Base-by-base conservation (phyloP, 2,797 vertebrate genomes). In the Ctenochaetus hawaiiensis region DNA sequence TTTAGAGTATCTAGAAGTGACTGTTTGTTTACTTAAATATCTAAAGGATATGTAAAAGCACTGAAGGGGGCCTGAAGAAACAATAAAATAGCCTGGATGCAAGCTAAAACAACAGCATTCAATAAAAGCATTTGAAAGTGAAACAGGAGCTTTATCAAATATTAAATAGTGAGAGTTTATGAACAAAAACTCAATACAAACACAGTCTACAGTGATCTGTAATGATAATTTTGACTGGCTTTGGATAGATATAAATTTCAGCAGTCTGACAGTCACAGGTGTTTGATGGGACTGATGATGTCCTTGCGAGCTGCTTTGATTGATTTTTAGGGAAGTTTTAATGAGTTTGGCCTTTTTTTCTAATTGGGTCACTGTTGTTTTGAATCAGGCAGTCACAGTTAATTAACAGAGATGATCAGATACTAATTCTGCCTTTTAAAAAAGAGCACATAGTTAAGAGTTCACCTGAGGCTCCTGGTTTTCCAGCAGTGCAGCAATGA, bases 241-340 rank as follows among this genome's bases (percentile, higher is more conserved):
- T 47, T 26, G 26, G 12, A 30, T 51, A 63, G 45, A 75, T 53
- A 72, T 67, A 54, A 67, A 84, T 34, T 11, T 1, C 9, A 41
- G 53, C 23, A 23, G 52, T 57, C 13, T 62, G 62, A 75, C 75
- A 69, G 45, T 58, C 41, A 16, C 37, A 71, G 54, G 26, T 77
- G 67, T 67, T 74, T 72, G 74, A 68, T 8, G 1, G 77, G 56
- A 77, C 34, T 58, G 51, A 76, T 76, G 67, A 44, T 68, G 51
- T 72, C 41, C 45, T 70, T 59, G 54, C 18, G 59, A 67, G 66
- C 18, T 64, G 43, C 60, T 75, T 61, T 53, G 18, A 70, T 62
- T n/a, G 20, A 20, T 68, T 80, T 49, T 74, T 56, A 59, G 73
- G 43, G 23, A 26, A 1, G n/a, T 78, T 80, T 60, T 52, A 44